Conservation (phyloP, 1,140 invertebrate genomes). For the Triops longicaudatus region DNA sequence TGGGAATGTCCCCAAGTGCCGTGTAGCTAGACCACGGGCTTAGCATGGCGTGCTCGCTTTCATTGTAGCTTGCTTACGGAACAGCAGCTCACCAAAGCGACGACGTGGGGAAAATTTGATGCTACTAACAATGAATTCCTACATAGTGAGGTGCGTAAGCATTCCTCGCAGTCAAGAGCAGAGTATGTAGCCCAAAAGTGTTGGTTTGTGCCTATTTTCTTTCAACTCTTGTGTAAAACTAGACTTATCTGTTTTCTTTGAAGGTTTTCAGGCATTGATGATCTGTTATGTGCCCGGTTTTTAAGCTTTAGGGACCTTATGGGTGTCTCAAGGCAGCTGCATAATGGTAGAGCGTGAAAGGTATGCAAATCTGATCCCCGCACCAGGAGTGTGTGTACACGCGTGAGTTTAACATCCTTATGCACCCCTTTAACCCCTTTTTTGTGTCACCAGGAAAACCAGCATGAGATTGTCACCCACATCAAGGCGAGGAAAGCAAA, state of each 20-base stretch:
- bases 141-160: too few species aligned
- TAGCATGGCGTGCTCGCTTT: too few species aligned
- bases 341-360: background rate
- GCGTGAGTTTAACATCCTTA: background rate
- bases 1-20: too few species aligned
- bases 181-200: too few species aligned
- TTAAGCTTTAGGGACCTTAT: background rate
- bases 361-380: conserved; percentile 10
- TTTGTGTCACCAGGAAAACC: background rate
- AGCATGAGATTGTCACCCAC: background rate
- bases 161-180: too few species aligned
- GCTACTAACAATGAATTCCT: too few species aligned
- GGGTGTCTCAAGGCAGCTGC: background rate
- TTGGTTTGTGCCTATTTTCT: too few species aligned
- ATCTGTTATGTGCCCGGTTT: background rate
- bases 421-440: background rate
- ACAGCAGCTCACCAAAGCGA: too few species aligned
- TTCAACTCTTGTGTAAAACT: too few species aligned
- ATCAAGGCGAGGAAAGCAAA: background rate
- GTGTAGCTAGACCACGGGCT: too few species aligned
- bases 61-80: too few species aligned
- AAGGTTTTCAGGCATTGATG: background rate
- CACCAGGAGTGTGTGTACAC: conserved; percentile 4
- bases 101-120: too few species aligned
- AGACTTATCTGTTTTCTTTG: background rate